These are phyloP conservation scores for Oreotrochilus melanogaster DNA, from an alignment of 2,113 vertebrate species.

Conservation along the genomic window DNA sequence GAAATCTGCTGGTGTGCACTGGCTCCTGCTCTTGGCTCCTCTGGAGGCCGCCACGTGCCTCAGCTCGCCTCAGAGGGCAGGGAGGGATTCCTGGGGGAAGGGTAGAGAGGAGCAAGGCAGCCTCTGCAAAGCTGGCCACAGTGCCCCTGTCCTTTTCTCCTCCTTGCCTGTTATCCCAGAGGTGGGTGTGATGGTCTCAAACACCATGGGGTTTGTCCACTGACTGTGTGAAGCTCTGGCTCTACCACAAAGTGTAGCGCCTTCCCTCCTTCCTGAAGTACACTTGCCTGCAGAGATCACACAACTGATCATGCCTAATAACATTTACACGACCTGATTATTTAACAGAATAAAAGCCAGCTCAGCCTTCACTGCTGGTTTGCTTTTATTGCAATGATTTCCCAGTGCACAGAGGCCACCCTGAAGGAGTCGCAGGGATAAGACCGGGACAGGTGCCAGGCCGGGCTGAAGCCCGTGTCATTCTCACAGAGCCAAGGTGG, in stretches of 20 bases:
- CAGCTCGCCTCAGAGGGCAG: not conserved
- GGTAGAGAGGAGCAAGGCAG: not conserved
- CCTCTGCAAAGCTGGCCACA: not conserved
- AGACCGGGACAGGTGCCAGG: not conserved
- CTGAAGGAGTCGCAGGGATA: not conserved
- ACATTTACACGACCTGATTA: not conserved
- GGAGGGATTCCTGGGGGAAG: not conserved
- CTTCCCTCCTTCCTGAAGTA: not conserved
- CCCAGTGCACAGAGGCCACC: not conserved
- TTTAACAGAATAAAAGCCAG: not conserved
- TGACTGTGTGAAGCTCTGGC: not conserved
- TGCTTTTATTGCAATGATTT: not conserved
- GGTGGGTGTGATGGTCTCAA: accelerated
- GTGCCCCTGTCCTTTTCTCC: not conserved
- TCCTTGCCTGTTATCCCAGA: not conserved
- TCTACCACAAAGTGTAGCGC: not conserved
- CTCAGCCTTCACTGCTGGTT: not conserved
- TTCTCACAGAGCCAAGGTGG: not conserved
- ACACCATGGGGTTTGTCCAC: accelerated
- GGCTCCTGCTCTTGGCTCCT: not conserved
- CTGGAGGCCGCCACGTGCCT: not conserved
- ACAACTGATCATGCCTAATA: not conserved
- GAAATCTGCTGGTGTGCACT: not conserved
- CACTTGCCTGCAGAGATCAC: not conserved
- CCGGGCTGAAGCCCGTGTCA: not conserved